Conservation (phyloP, 2,113 vertebrate species). For the Daphoenositta chrysoptera region DNA sequence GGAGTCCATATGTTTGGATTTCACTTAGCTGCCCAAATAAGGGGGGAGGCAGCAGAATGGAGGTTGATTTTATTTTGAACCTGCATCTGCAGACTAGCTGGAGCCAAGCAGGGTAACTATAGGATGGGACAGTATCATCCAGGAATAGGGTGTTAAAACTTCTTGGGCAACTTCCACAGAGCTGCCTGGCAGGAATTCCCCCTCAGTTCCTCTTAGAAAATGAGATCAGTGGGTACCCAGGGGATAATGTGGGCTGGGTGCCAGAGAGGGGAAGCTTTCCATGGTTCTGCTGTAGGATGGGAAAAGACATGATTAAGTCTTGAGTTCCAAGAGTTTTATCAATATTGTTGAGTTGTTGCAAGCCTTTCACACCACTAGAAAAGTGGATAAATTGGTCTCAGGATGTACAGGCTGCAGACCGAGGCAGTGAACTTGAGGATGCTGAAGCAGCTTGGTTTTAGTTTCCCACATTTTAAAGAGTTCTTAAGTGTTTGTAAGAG, state of each 20-base stretch:
- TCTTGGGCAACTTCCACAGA: conserved; percentile 25
- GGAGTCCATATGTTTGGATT: conserved; percentile 28
- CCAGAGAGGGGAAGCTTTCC: background rate
- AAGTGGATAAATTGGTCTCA: background rate
- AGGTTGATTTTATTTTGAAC: conserved; percentile 2
- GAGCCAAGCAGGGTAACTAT: conserved; percentile 34
- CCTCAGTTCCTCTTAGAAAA: background rate
- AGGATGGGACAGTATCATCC: background rate
- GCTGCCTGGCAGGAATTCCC: conserved; percentile 21
- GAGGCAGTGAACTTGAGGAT: background rate
- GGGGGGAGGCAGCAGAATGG: background rate
- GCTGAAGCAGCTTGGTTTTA: background rate
- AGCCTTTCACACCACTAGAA: background rate
- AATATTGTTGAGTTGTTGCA: background rate
- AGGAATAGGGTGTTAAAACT: conserved; percentile 39
- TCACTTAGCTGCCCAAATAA: background rate
- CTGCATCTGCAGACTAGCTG: conserved; percentile 29
- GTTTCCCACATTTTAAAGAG: background rate
- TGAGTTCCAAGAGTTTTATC: background rate
- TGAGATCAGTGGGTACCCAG: background rate
- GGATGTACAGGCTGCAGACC: background rate
- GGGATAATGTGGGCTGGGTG: background rate
- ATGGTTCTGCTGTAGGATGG: background rate
- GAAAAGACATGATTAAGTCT: background rate
- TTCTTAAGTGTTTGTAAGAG: background rate